Evolutionary conservation across 2,888 invertebrate genomes (phyloP).

Genomic region (Troides aeacus): DNA sequence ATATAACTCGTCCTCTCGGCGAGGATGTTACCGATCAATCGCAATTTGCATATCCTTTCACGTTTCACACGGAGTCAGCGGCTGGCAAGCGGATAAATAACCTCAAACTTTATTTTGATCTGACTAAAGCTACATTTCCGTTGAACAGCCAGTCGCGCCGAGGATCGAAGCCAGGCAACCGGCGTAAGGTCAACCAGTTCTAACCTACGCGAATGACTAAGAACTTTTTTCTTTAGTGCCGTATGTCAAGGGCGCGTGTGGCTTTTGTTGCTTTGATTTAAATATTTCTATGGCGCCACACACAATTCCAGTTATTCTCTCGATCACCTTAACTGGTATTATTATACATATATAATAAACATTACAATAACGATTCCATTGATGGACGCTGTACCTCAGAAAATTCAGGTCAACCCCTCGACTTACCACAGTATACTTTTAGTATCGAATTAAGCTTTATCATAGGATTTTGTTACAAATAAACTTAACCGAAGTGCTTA

Average conservation of each 20-base stretch:
- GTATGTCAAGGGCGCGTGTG: slow-evolving; percentile 40
- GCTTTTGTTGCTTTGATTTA: slow-evolving; percentile 31
- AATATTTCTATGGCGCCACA: slow-evolving; percentile 28
- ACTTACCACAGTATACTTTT: no score
- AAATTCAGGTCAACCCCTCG: no score
- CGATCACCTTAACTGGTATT: neutral
- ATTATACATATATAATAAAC: no score
- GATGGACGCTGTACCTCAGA: no score
- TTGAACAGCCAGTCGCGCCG: neutral
- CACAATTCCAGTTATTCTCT: slow-evolving; percentile 1
- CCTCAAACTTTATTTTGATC: slow-evolving; percentile 7
- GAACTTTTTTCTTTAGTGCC: slow-evolving; percentile 40
- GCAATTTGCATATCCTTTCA: slow-evolving; percentile 48
- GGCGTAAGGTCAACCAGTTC: slow-evolving; percentile 30
- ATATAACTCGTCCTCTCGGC: slow-evolving; percentile 7
- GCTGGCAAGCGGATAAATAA: neutral
- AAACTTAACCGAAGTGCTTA: no score
- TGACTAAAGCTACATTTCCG: slow-evolving; percentile 5
- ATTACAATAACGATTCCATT: no score
- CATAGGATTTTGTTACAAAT: no score
- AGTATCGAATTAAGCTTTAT: no score
- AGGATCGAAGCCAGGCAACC: neutral
- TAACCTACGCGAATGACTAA: slow-evolving; percentile 27
- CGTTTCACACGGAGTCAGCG: slow-evolving; percentile 39
- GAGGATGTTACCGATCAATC: slow-evolving; percentile 58